Percentiles rank a stretch among this genome's conserved stretches.
phyloP scores from a whole-genome alignment of 2,113 vertebrate genomes.

The Chionis minor region DNA sequence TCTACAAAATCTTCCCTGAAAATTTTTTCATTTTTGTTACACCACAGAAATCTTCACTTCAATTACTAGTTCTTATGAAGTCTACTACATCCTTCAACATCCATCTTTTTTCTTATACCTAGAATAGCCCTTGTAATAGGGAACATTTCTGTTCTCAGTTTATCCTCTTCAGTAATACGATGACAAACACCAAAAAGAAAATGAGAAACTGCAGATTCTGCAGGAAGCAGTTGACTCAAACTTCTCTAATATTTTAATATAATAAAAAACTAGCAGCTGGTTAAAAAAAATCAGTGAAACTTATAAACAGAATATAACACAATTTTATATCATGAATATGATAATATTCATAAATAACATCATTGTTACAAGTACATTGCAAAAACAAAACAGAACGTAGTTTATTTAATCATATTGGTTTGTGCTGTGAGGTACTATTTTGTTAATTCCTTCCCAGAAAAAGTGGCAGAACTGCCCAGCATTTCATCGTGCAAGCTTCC shows the following conservation, averaged over 20 bases:
- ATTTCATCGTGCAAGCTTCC: background rate
- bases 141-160: background rate
- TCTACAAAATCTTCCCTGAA: background rate
- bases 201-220: background rate
- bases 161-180: background rate
- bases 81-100: background rate
- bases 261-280: background rate
- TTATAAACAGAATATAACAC: background rate
- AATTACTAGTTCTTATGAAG: background rate
- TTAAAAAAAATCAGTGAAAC: background rate
- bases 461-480: background rate
- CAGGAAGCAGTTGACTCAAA: background rate
- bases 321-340: background rate
- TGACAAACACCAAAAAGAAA: background rate
- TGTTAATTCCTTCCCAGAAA: background rate
- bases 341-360: background rate
- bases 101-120: background rate
- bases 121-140: background rate
- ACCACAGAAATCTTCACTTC: background rate
- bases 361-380: background rate
- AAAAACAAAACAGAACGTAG: background rate
- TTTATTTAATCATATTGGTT: background rate
- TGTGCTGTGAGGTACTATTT: background rate
- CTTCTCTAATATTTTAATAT: background rate
- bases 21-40: background rate